phyloP scores from a whole-genome alignment of 37 sponge, comb jelly and placozoan species.

The Spongilla lacustris region DNA sequence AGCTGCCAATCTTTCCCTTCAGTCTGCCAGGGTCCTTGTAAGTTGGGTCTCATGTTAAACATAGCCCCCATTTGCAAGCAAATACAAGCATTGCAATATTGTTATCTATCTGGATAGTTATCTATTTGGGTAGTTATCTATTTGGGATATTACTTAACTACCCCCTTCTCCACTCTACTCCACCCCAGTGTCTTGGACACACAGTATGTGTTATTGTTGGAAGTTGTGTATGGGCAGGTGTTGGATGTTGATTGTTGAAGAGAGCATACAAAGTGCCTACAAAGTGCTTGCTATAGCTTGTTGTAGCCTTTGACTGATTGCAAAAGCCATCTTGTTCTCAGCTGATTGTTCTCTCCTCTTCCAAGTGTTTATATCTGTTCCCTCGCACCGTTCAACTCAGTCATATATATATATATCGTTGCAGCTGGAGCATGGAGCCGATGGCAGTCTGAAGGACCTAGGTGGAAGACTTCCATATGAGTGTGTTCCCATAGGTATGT shows the following conservation, averaged over 20 bases:
- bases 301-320: background rate
- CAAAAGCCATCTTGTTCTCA: background rate
- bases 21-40: slow-evolving; percentile 60
- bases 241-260: background rate
- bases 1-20: slow-evolving; percentile 63
- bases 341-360: background rate
- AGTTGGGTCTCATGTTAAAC: slow-evolving; percentile 11
- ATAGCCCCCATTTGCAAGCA: too few relatives aligned
- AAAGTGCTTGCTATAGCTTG: background rate
- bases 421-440: slow-evolving; percentile 46
- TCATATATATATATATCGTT: background rate
- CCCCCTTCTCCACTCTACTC: too few relatives aligned
- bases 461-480: slow-evolving; percentile 50
- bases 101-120: too few relatives aligned
- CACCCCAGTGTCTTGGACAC: too few relatives aligned
- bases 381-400: background rate
- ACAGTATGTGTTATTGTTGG: too few relatives aligned
- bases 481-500: slow-evolving; percentile 50
- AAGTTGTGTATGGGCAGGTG: background rate
- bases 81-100: too few relatives aligned
- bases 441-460: slow-evolving; percentile 36
- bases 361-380: background rate
- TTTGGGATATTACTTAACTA: too few relatives aligned
- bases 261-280: background rate
- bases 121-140: too few relatives aligned